Evolutionary conservation across 2,797 vertebrate genomes (phyloP), one percentile per base, ranked within the genome.

Genomic region (Ctenochaetus hawaiiensis): DNA sequence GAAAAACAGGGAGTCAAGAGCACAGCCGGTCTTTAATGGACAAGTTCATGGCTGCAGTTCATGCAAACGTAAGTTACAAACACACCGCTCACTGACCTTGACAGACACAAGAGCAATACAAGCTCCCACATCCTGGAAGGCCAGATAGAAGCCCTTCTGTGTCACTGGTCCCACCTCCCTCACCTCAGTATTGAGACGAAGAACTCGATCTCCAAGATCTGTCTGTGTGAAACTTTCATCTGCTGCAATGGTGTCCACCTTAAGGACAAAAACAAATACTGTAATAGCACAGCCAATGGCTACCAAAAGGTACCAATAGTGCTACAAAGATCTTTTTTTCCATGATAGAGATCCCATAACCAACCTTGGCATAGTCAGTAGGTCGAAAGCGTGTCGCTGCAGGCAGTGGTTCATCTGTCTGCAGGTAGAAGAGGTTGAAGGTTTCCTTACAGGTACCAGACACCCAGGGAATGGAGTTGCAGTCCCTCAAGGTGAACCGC

Each of bases 141-240:
- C 98, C 26, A 99, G 93, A 67, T 97, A 99, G 94, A 99, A 99
- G 56, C 98, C 98, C 75, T 96, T 98, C 74, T 89, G 96, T 81
- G 91, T 96, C 88, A 99, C 93, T 0, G 98, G 98, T 12, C 97
- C 98, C 44, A 99, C 96, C 68, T 99, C 97, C 39, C 98, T 96
- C 48, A 99, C 95, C 88, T 99, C 98, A 0, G 98, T 99, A 83
- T 99, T 99, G 72, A 99, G 96, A 71, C 99, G 97, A 62, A 99
- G 96, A 80, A 99, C 98, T 16, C 98, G 97, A 88, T 99, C 98
- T 1, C 98, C 98, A 61, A 99, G 93, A 90, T 99, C 98, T 66
- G 98, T 99, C 87, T 99, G 98, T 10, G 98, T 99, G 72, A 99
- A 99, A 87, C 98, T 99, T 91, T 99, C 98, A 56, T 99, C 98